A percentile compares a stretch with the other conserved stretches of the same genome.
phyloP scores from a whole-genome alignment of 2,888 invertebrate species.

The Thereva nobilitata region DNA sequence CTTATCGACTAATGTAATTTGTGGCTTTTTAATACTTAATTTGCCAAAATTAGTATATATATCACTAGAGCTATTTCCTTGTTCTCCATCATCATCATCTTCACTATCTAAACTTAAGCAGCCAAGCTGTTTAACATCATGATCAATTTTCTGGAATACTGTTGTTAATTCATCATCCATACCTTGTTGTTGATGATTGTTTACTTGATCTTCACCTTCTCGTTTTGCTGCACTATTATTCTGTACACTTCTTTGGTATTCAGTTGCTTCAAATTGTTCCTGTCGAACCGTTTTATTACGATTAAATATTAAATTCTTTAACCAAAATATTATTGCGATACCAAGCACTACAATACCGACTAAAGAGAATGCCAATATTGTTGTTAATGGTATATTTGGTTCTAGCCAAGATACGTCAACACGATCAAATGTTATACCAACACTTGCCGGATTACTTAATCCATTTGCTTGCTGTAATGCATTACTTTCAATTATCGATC shows the following conservation, averaged over 20 bases:
- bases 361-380: constrained; percentile 6
- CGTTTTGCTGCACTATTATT: not conserved
- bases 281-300: not conserved
- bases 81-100: not conserved
- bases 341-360: constrained; percentile 11
- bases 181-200: not conserved
- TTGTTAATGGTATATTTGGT: constrained; percentile 8
- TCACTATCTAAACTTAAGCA: no score
- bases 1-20: constrained; percentile 29
- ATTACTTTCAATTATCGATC: constrained; percentile 18
- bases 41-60: constrained; percentile 19
- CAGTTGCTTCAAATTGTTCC: not conserved
- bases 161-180: constrained; percentile 20
- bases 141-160: not conserved
- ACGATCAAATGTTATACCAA: constrained; percentile 20
- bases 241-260: not conserved
- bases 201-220: not conserved
- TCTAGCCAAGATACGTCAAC: constrained; percentile 25
- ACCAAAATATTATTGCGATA: constrained; percentile 17
- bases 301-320: constrained; percentile 22
- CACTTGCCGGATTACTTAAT: not conserved
- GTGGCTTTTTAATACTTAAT: constrained; percentile 15
- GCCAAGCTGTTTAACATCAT: not conserved
- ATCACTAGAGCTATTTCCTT: not conserved
- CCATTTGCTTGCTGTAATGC: not conserved